A percentile compares a stretch with the other conserved stretches of the same genome.
These are phyloP conservation scores for Dynastes hyllus DNA, from an alignment of 2,888 invertebrate species.

Conservation along the genomic window DNA sequence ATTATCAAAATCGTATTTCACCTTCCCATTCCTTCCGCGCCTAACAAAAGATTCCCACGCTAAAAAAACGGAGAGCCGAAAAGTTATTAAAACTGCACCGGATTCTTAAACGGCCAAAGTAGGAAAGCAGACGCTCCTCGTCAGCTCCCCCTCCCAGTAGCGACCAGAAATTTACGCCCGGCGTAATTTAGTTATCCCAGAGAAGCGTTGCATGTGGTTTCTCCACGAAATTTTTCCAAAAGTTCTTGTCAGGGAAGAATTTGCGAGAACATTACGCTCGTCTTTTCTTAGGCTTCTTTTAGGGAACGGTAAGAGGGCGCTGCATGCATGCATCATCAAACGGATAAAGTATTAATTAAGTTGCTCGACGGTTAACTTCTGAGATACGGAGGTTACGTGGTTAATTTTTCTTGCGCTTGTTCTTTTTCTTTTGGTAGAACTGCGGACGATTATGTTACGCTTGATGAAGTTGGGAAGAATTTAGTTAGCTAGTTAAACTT, in stretches of 20 bases:
- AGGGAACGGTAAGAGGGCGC: not conserved
- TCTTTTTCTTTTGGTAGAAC: too few species aligned
- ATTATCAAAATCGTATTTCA: slow-evolving; percentile 35
- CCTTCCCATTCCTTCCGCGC: too few species aligned
- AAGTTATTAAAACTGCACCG: slow-evolving; percentile 46
- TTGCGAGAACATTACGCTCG: slow-evolving; percentile 1
- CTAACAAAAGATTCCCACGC: not conserved
- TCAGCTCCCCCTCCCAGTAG: slow-evolving; percentile 12
- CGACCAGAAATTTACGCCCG: slow-evolving; percentile 18
- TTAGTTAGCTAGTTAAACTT: too few species aligned
- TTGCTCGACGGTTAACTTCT: too few species aligned
- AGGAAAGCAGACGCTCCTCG: slow-evolving; percentile 31
- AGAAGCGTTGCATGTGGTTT: slow-evolving; percentile 29
- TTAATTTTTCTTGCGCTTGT: too few species aligned
- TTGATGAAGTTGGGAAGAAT: too few species aligned
- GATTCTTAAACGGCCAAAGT: slow-evolving; percentile 35
- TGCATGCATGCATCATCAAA: slow-evolving; percentile 1
- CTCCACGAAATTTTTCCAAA: not conserved
- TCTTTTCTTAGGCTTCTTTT: not conserved
- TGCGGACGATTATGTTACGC: too few species aligned
- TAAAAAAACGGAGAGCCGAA: not conserved
- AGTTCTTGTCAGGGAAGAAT: not conserved
- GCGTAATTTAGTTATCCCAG: not conserved
- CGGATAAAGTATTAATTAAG: slow-evolving; percentile 24
- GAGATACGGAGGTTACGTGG: too few species aligned